These are phyloP conservation scores for Turdus rufiventris DNA, from an alignment of 2,113 vertebrate genomes.

Conservation along the genomic window DNA sequence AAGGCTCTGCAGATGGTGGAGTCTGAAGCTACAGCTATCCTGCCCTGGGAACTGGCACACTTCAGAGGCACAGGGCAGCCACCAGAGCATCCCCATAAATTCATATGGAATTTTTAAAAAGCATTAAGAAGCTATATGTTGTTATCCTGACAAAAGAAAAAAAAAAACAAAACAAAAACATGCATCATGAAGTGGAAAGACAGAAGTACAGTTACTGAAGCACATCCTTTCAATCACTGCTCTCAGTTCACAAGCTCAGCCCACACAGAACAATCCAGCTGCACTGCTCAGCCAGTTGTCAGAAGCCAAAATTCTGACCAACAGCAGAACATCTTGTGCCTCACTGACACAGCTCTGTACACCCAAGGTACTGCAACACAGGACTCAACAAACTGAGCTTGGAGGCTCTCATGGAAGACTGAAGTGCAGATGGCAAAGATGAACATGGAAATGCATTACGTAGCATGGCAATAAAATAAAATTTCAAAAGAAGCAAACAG, in stretches of 20 bases:
- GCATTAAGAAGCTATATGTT: constrained; percentile 71
- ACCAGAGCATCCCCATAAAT: constrained; percentile 51
- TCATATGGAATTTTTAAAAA: constrained; percentile 38
- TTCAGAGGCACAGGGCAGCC: constrained; percentile 49
- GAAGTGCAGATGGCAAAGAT: not conserved
- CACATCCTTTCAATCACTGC: constrained; percentile 59
- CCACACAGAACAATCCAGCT: constrained; percentile 56
- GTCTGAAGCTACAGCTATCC: not conserved
- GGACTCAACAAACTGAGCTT: not conserved
- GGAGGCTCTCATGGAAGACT: not conserved
- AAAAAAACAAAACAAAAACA: constrained; percentile 37
- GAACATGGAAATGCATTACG: not conserved
- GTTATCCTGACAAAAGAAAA: constrained; percentile 80
- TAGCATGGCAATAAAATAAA: not conserved
- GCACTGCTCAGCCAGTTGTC: not conserved
- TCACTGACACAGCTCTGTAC: not conserved
- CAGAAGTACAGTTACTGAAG: constrained; percentile 66
- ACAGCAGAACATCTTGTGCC: not conserved
- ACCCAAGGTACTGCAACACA: not conserved
- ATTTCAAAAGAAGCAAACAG: not conserved
- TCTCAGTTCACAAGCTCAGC: constrained; percentile 39
- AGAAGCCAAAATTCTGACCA: not conserved
- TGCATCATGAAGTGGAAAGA: constrained; percentile 78
- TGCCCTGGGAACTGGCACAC: constrained; percentile 19
- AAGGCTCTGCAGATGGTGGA: not conserved